Evolutionary conservation across 1,140 invertebrate species (phyloP).

Genomic region (Brachionus calyciflorus): DNA sequence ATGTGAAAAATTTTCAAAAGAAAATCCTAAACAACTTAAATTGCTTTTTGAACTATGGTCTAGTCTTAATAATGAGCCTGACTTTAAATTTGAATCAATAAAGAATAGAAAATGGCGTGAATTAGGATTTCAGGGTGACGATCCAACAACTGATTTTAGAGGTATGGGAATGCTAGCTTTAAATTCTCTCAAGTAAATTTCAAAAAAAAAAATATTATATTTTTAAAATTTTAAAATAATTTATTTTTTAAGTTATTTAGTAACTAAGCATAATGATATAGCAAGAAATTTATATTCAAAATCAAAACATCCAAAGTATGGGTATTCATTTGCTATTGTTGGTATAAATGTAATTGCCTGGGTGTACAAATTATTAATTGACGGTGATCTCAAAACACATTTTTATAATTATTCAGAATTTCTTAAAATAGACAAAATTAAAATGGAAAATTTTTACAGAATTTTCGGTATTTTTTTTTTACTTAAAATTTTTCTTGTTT

Average conservation of each 20-base stretch:
- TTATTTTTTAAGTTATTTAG: constrained; percentile 67
- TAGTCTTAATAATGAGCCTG: constrained; percentile 86
- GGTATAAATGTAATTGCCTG: constrained; percentile 91
- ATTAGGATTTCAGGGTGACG: constrained; percentile 93
- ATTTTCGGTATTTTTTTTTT: constrained; percentile 72
- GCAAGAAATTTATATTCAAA: constrained; percentile 79
- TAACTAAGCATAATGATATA: constrained; percentile 72
- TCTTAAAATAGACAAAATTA: constrained; percentile 60
- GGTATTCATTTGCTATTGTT: constrained; percentile 69
- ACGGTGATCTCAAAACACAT: constrained; percentile 81
- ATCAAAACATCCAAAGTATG: constrained; percentile 78
- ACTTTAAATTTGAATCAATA: constrained; percentile 83
- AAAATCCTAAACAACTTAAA: constrained; percentile 78
- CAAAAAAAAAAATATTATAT: not conserved
- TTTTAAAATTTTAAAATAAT: constrained; percentile 5
- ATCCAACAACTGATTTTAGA: constrained; percentile 93
- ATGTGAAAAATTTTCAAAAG: constrained; percentile 60
- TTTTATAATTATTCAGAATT: constrained; percentile 75
- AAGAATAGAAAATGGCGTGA: constrained; percentile 84
- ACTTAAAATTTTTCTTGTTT: no score
- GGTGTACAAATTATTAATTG: constrained; percentile 74
- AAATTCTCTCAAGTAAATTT: constrained; percentile 71
- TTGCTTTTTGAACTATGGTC: constrained; percentile 67
- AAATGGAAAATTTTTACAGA: constrained; percentile 79
- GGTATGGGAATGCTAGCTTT: constrained; percentile 94